Evolutionary conservation across 2,888 invertebrate species (phyloP).

Genomic region (Hipparchia semele): DNA sequence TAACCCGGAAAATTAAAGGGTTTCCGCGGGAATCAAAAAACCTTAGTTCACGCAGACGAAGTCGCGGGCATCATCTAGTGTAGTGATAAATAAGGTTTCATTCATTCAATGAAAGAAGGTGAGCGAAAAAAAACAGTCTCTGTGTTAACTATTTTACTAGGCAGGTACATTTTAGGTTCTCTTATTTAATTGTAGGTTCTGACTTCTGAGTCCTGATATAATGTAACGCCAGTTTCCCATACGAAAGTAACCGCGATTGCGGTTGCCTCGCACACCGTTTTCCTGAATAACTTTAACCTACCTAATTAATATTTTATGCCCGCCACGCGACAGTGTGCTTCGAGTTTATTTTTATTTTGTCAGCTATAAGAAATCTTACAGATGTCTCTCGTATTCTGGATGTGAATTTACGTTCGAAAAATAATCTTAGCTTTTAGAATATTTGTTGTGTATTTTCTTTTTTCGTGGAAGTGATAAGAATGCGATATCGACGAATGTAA

Average conservation of each 20-base stretch:
- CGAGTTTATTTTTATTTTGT: neutral
- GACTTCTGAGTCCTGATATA: no score
- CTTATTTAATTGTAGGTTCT: no score
- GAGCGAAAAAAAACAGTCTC: no score
- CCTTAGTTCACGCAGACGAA: no score
- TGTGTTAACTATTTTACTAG: no score
- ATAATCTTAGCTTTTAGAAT: neutral
- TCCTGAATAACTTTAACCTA: neutral
- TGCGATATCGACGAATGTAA: constrained; percentile 3
- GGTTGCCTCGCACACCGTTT: neutral
- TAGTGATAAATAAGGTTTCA: no score
- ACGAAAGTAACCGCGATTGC: neutral
- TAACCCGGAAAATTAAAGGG: no score
- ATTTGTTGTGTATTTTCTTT: neutral
- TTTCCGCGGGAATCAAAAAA: no score
- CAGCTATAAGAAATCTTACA: neutral
- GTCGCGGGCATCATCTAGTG: no score
- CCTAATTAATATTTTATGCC: neutral
- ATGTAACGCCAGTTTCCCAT: neutral
- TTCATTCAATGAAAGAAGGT: no score
- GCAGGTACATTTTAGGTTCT: neutral
- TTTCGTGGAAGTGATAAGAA: neutral
- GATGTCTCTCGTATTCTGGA: neutral
- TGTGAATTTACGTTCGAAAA: neutral
- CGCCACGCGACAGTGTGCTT: neutral